Conservation (phyloP, 2,113 vertebrate species). For the Gorsachius goisagi region DNA sequence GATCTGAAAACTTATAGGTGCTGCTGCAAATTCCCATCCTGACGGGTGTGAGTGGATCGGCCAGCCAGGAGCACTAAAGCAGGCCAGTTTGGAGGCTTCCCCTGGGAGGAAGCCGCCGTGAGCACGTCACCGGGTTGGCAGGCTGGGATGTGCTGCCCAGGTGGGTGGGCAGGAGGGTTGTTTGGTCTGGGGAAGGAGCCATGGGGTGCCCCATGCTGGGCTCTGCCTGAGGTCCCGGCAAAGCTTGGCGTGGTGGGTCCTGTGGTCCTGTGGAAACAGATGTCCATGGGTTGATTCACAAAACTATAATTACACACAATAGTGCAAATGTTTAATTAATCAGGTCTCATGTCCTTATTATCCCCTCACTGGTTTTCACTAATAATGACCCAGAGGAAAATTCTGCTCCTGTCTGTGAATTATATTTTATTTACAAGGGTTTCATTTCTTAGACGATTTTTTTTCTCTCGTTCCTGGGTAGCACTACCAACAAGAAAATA, state of each 20-base stretch:
- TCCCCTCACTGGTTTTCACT: constrained; percentile 72
- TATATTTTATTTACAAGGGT: constrained; percentile 78
- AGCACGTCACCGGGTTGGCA: background rate
- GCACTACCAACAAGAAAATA: constrained; percentile 2
- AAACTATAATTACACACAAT: constrained; percentile 69
- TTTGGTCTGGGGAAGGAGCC: background rate
- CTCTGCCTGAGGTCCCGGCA: background rate
- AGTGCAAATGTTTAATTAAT: constrained; percentile 80
- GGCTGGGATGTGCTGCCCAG: background rate
- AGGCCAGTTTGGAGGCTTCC: background rate
- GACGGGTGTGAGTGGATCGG: background rate
- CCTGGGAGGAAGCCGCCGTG: background rate
- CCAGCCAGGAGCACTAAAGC: background rate
- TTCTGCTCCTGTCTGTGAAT: constrained; percentile 71
- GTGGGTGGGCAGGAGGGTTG: background rate
- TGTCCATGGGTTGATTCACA: constrained; percentile 61
- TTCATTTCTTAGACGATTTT: constrained; percentile 55
- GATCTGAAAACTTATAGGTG: background rate
- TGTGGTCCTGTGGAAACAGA: constrained; percentile 54
- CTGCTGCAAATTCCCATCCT: fast-evolving
- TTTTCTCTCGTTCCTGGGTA: background rate
- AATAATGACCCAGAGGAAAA: constrained; percentile 80
- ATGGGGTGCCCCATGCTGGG: background rate
- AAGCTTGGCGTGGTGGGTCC: background rate
- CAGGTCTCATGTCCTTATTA: constrained; percentile 76